Base-by-base conservation (phyloP, 2,888 invertebrate genomes). In the Drosophila paramelanica region DNA sequence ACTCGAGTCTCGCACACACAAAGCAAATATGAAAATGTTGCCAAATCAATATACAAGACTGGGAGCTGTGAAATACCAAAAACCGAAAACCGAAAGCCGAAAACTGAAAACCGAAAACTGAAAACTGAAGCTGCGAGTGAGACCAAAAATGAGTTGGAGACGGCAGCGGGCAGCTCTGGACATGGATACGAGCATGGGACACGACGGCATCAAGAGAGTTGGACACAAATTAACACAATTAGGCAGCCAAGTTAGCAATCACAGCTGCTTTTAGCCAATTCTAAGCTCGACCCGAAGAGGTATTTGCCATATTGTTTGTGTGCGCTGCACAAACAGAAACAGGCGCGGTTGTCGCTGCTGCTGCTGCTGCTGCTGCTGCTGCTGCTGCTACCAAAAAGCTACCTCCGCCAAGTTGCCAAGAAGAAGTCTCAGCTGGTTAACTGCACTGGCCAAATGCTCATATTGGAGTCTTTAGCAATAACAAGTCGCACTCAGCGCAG, bases 11-110 rank as follows among this genome's bases (percentile, higher is more conserved):
- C 50, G 59, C 56, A 57, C 70, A 71, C 51, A 78, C 53, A 79
- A 79, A 76, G 82, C 68, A 87, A 87, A 87, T 78, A 88, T 81
- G 75, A 81, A 87, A 87, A 82, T 81, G 73, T 83, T 89, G 79
- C 87, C 81, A 88, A 81, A 86, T 89, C 83, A 88, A 79, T 79
- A 72, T 64, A 67, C 66, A 69, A 79, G 71, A 72, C 55, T 50
- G 25, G 20, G 43, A 66, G 56, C 51, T 55, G 52, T 60, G 57
- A 61, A 64, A 65, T 58, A 66, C 65, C 23, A 20, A 59, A 47
- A 59, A 36, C 11, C 25, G 25, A 20, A 23, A 3, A 23, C 17
- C 17, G 17, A 59, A 53, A 58, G 20, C 14, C 7, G 4, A 41
- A 23, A 20, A 36, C 33, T 20, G n/a, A 58, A 73, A 70, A 66